Evolutionary conservation across 2,888 invertebrate genomes (phyloP), one percentile per base, ranked within the genome.

Genomic region (Pyrrhosoma nymphula): DNA sequence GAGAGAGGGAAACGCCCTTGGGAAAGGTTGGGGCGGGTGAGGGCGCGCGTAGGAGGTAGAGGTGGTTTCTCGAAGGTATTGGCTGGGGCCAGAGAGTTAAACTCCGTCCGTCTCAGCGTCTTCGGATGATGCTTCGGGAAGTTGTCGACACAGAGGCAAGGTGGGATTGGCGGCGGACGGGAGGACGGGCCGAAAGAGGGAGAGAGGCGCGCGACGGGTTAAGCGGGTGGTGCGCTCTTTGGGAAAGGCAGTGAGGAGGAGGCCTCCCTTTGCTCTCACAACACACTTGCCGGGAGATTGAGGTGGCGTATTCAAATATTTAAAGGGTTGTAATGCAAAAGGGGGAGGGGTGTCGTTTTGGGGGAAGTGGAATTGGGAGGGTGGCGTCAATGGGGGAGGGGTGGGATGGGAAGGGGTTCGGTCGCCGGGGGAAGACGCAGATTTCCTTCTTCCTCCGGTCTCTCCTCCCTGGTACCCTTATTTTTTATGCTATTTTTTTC

Each of bases 291-390:
- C n/a, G 56, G 89, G 47, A 55, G 89, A 89, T 89, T 89, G 89
- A 89, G 89, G 89, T 89, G 56, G 55, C 3, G 55, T 89, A 56
- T 56, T 89, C 89, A 89, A 89, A 89, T 89, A 89, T 89, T 89
- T 89, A 89, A 89, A 56, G 89, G n/a, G 56, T 20, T 55, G 89
- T n/a, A 56, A 89, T 56, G 55, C 55, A 55, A 88, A 89, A n/a
- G 39, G 89, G 30, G 26, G 56, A 55, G 55, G 89, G 56, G 4
- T 89, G 18, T 35, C 89, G 89, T 56, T n/a, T n/a, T 1, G 89
- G 35, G 4, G 47, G 88, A n/a, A 14, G 47, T 47, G 88, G 47
- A 88, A 18, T 26, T 47, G 20, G 47, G 26, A 4, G 88, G 89
- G n/a, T 47, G 47, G 47, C 47, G 47, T 47, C 47, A 47, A 4